phyloP scores from a whole-genome alignment of 2,113 vertebrate genomes.

The Pycnonotus jocosus region DNA sequence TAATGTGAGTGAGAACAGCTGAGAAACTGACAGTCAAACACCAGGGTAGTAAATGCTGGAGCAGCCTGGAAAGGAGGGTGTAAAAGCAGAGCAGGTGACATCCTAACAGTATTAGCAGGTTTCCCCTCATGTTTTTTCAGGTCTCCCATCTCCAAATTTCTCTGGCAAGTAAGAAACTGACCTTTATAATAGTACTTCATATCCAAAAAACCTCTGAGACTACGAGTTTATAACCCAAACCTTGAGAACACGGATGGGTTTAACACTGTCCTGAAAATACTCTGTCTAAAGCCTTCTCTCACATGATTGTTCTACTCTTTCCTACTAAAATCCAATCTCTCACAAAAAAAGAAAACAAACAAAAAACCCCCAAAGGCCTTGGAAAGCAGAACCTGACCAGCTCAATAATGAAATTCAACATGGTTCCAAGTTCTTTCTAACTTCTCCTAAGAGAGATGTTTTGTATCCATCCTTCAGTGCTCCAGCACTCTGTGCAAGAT shows the following conservation, averaged over 20 bases:
- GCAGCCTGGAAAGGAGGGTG: background rate
- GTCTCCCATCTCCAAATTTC: background rate
- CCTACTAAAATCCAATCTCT: background rate
- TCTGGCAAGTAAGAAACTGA: background rate
- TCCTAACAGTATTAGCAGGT: fast-evolving
- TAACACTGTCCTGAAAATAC: fast-evolving
- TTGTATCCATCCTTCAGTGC: fast-evolving
- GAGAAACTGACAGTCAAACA: background rate
- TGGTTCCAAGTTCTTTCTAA: background rate
- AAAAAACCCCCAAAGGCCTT: background rate
- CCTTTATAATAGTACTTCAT: background rate
- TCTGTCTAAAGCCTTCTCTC: background rate
- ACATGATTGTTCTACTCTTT: background rate
- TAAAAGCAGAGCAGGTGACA: background rate
- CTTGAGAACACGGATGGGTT: fast-evolving
- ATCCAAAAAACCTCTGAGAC: background rate
- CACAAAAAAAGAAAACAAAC: background rate
- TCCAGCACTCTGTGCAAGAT: fast-evolving
- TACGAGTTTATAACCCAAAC: background rate
- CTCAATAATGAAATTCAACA: fast-evolving
- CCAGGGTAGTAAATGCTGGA: background rate
- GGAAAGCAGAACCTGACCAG: fast-evolving
- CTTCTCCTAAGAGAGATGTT: background rate
- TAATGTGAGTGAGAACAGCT: background rate
- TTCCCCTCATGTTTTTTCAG: background rate